Conservation (phyloP, 2,888 invertebrate species). For the Zelleria hepariella region DNA sequence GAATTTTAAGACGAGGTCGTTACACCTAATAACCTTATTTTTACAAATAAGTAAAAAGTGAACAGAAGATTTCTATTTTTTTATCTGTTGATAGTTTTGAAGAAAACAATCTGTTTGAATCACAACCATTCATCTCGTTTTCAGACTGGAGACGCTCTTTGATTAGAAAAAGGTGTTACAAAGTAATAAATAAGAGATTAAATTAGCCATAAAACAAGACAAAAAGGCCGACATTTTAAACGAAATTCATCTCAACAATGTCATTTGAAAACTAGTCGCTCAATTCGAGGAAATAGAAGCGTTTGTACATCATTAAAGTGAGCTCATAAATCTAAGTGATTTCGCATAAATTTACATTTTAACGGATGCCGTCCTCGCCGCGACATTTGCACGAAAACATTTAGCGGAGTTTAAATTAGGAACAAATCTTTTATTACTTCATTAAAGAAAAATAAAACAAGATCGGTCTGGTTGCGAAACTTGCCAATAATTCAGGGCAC, state of each 20-base stretch:
- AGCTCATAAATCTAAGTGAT: slow-evolving; percentile 46
- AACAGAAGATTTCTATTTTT: too few species aligned
- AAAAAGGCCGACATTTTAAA: slow-evolving; percentile 7
- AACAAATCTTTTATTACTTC: slow-evolving; percentile 29
- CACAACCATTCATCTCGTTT: not conserved
- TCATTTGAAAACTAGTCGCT: slow-evolving; percentile 7
- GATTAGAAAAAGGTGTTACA: not conserved
- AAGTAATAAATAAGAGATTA: not conserved
- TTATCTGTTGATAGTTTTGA: too few species aligned
- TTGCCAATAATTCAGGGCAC: not conserved
- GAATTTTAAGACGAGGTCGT: too few species aligned
- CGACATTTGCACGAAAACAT: slow-evolving; percentile 22
- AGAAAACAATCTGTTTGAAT: too few species aligned
- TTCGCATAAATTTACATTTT: slow-evolving; percentile 58
- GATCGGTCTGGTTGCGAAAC: not conserved
- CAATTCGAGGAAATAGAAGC: slow-evolving; percentile 27
- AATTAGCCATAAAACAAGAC: not conserved
- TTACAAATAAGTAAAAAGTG: too few species aligned
- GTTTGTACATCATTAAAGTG: slow-evolving; percentile 36
- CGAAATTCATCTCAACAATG: not conserved
- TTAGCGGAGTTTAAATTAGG: slow-evolving; percentile 47
- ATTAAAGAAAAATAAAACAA: not conserved
- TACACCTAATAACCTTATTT: too few species aligned
- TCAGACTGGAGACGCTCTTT: not conserved
- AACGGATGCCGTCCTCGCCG: slow-evolving; percentile 31